Percentiles rank a stretch among this genome's conserved stretches.
These are phyloP conservation scores for Trichopria drosophilae DNA, from an alignment of 2,888 invertebrate genomes.

Conservation along the genomic window DNA sequence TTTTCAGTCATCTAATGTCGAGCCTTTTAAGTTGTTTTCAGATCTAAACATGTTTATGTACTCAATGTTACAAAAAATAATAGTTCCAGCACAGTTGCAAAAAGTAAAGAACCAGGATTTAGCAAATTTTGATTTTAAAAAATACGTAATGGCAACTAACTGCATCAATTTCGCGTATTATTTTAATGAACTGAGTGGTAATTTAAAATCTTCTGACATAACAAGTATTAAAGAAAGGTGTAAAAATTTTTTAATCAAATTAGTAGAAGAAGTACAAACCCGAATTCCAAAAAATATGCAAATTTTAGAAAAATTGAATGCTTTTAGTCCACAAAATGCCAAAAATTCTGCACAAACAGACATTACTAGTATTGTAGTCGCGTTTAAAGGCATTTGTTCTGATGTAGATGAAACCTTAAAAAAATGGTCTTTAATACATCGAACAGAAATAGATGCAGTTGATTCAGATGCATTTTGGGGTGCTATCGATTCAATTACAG, in stretches of 20 bases:
- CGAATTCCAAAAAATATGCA: constrained; percentile 12
- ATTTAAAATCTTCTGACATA: not conserved
- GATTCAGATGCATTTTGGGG: constrained; percentile 23
- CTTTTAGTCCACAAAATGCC: constrained; percentile 7
- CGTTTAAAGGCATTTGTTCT: constrained; percentile 15
- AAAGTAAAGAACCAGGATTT: constrained; percentile 38
- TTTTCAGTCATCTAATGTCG: constrained; percentile 34
- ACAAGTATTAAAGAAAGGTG: constrained; percentile 7
- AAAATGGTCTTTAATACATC: constrained; percentile 26
- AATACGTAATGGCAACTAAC: constrained; percentile 38
- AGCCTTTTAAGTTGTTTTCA: constrained; percentile 30
- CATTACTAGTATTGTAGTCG: constrained; percentile 18
- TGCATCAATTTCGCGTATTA: constrained; percentile 32
- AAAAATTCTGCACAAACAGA: constrained; percentile 11
- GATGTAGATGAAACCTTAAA: constrained; percentile 24
- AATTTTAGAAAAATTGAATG: constrained; percentile 12
- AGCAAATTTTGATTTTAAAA: constrained; percentile 39
- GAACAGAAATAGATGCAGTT: constrained; percentile 4
- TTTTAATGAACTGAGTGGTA: constrained; percentile 4
- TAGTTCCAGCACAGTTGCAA: constrained; percentile 38
- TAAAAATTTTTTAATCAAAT: constrained; percentile 5
- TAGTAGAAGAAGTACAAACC: constrained; percentile 8
- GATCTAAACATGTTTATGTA: constrained; percentile 33
- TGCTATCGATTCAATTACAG: constrained; percentile 20
- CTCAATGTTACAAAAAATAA: constrained; percentile 33